A percentile compares a stretch with the other conserved stretches of the same genome.
Evolutionary conservation across 2,888 invertebrate species (phyloP).

Genomic region (Philaethria dido): DNA sequence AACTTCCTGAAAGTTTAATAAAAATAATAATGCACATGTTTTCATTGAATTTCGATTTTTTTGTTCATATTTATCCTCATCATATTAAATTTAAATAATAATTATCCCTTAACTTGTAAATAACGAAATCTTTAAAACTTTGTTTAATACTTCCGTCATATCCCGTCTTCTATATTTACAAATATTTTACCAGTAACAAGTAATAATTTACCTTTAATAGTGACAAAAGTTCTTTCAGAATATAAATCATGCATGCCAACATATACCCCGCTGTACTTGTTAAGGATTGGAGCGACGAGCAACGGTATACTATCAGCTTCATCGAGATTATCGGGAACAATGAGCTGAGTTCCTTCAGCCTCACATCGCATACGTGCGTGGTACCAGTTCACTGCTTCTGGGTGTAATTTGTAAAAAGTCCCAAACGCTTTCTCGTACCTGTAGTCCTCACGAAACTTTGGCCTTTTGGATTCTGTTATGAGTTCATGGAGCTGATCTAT

Average conservation of each 20-base stretch:
- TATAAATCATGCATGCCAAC: constrained; percentile 61
- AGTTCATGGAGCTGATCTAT: constrained; percentile 33
- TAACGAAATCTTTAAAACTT: too few species aligned
- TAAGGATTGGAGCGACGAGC: constrained; percentile 51
- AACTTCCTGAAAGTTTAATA: constrained; percentile 47
- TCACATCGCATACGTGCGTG: constrained; percentile 57
- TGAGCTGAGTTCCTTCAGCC: constrained; percentile 55
- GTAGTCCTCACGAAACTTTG: constrained; percentile 58
- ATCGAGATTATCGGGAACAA: constrained; percentile 56
- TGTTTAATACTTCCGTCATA: too few species aligned
- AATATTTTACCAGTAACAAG: neutral
- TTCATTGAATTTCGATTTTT: neutral
- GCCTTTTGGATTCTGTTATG: constrained; percentile 51
- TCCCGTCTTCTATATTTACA: too few species aligned
- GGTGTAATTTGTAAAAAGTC: constrained; percentile 59
- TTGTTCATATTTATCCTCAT: neutral
- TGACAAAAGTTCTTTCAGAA: constrained; percentile 57
- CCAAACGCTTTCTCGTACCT: constrained; percentile 59
- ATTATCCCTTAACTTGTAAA: too few species aligned
- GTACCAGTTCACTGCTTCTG: constrained; percentile 50
- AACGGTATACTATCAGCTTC: constrained; percentile 58
- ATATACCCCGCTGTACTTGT: constrained; percentile 54
- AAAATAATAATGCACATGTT: neutral
- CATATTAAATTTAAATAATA: neutral
- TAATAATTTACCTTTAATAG: constrained; percentile 51